These are phyloP conservation scores for Lethenteron reissneri DNA, from an alignment of 2,113 vertebrate species.

Conservation along the genomic window DNA sequence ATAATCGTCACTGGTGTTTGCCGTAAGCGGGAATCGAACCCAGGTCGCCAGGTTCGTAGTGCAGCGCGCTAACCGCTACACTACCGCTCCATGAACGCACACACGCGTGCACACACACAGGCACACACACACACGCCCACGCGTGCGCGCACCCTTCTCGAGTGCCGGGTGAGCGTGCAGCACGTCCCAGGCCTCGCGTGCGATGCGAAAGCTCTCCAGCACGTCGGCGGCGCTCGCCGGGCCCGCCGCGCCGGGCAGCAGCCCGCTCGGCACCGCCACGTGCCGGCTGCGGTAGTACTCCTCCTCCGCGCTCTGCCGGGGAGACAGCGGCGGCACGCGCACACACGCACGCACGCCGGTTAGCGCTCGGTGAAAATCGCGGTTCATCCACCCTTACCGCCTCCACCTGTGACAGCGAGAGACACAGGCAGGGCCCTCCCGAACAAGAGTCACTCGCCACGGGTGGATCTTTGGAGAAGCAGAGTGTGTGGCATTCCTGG, in stretches of 20 bases:
- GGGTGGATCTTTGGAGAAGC: too few relatives aligned
- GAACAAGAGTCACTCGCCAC: too few relatives aligned
- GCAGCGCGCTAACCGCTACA: background rate
- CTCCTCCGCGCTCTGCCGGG: constrained; percentile 88
- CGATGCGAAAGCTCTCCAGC: constrained; percentile 67
- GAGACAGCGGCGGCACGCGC: constrained; percentile 74
- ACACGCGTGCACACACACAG: too few relatives aligned
- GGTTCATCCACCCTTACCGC: constrained; percentile 19
- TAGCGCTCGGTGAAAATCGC: constrained; percentile 53
- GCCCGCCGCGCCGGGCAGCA: constrained; percentile 14
- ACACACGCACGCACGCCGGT: constrained; percentile 39
- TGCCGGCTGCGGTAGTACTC: constrained; percentile 64
- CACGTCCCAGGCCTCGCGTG: constrained; percentile 85
- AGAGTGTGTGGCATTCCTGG: too few relatives aligned
- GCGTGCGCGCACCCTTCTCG: constrained; percentile 39
- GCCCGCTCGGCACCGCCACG: constrained; percentile 57
- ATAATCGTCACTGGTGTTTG: too few relatives aligned
- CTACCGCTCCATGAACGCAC: background rate
- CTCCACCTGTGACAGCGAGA: too few relatives aligned
- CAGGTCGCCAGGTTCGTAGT: too few relatives aligned
- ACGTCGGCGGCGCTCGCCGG: constrained; percentile 41
- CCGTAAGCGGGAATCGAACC: too few relatives aligned
- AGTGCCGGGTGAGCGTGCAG: constrained; percentile 64
- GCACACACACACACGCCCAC: too few relatives aligned
- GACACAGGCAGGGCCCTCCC: too few relatives aligned